Conservation (phyloP, 2,113 vertebrate genomes). For the Toxostoma redivivum region DNA sequence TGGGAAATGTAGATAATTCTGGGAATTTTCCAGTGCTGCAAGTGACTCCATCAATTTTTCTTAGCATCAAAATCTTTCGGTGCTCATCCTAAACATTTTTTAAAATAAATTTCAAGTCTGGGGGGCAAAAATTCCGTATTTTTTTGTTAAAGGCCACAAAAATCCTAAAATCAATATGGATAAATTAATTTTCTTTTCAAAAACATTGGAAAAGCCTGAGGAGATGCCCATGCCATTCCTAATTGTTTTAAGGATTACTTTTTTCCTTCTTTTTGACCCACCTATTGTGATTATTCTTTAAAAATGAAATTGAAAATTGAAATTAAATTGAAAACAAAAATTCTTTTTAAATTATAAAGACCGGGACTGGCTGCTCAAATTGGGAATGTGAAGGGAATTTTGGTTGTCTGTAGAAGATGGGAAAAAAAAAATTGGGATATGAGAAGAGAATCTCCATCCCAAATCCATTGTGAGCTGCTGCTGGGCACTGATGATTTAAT, state of each 20-base stretch:
- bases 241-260: neutral
- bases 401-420: neutral
- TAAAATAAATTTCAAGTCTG: neutral
- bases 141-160: neutral
- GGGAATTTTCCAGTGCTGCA: neutral
- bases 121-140: accelerated
- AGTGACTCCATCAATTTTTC: neutral
- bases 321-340: neutral
- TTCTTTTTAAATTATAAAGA: neutral
- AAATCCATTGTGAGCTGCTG: neutral
- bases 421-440: neutral
- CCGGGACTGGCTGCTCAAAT: accelerated
- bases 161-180: accelerated
- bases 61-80: neutral
- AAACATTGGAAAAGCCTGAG: neutral
- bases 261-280: neutral
- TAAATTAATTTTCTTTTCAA: neutral
- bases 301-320: neutral
- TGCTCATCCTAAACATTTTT: neutral
- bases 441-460: neutral
- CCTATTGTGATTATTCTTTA: neutral
- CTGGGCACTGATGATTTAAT: accelerated
- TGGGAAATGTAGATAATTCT: neutral
- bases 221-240: neutral
- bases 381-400: neutral